These are phyloP conservation scores for Keiferia lycopersicella DNA, from an alignment of 2,888 invertebrate genomes.

Conservation along the genomic window DNA sequence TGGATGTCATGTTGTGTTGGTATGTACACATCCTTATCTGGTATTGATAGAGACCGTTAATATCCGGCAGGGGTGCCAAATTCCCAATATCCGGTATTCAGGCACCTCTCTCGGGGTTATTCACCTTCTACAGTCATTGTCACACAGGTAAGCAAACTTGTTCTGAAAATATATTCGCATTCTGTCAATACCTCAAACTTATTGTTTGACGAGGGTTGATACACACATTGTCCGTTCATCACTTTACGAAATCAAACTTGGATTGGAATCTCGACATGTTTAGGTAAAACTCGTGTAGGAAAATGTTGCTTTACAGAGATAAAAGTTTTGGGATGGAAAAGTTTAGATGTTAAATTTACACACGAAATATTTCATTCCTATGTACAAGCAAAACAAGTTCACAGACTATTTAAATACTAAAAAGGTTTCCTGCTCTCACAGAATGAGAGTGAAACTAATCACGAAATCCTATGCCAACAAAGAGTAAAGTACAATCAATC, in stretches of 20 bases:
- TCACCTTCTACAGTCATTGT: background rate
- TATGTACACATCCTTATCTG: background rate
- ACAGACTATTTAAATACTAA: background rate
- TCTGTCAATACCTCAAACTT: background rate
- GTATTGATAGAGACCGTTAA: constrained; percentile 5
- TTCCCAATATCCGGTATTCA: background rate
- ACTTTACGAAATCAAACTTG: background rate
- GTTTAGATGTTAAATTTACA: background rate
- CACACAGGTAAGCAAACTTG: background rate
- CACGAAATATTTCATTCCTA: background rate
- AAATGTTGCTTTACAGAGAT: background rate
- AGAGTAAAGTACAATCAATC: background rate
- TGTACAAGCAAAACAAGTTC: background rate
- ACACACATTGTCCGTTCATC: background rate
- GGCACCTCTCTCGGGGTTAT: background rate
- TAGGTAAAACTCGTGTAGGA: background rate
- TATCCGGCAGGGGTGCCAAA: constrained; percentile 1
- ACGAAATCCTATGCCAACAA: background rate
- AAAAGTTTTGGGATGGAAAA: background rate
- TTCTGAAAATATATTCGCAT: background rate
- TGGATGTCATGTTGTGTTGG: background rate
- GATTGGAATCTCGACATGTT: background rate
- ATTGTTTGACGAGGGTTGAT: background rate
- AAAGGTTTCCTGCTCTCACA: background rate
- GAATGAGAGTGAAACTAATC: background rate